Percentiles rank a stretch among this genome's conserved stretches.
These are phyloP conservation scores for Nematolebias whitei DNA, from an alignment of 2,113 vertebrate species.

Conservation along the genomic window DNA sequence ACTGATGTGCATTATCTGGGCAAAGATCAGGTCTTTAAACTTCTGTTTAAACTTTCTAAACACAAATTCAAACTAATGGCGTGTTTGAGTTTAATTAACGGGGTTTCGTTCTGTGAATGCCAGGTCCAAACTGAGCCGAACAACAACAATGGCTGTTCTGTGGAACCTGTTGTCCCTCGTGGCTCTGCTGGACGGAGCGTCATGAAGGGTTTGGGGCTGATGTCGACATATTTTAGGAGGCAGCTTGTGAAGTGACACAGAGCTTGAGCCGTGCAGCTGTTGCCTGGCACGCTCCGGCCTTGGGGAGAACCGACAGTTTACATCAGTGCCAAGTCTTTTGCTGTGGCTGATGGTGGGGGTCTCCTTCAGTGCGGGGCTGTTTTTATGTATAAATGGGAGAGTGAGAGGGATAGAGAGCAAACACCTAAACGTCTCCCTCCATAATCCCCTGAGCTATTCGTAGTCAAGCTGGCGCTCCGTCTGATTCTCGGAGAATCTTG, in stretches of 20 bases:
- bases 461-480: no score
- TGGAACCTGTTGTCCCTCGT: conserved; percentile 76
- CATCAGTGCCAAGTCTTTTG: conserved; percentile 84
- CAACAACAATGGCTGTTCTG: conserved; percentile 73
- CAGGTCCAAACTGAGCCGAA: conserved; percentile 41
- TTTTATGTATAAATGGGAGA: conserved; percentile 59
- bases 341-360: conserved; percentile 64
- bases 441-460: no score
- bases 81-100: no score
- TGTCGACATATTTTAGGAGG: conserved; percentile 29
- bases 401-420: neutral
- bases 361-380: conserved; percentile 62
- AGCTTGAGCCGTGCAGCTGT: conserved; percentile 85
- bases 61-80: no score
- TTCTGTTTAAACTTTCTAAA: no score
- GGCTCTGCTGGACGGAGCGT: conserved; percentile 63
- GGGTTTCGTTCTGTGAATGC: conserved; percentile 56
- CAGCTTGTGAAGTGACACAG: conserved; percentile 23
- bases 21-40: no score
- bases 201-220: conserved; percentile 56
- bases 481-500: no score
- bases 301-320: conserved; percentile 83
- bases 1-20: no score
- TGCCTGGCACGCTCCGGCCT: conserved; percentile 86
- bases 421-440: conserved; percentile 7